Percentiles rank a stretch among this genome's conserved stretches.
Evolutionary conservation across 2,797 vertebrate genomes (phyloP).

Genomic region (Onychomys leucogaster): DNA sequence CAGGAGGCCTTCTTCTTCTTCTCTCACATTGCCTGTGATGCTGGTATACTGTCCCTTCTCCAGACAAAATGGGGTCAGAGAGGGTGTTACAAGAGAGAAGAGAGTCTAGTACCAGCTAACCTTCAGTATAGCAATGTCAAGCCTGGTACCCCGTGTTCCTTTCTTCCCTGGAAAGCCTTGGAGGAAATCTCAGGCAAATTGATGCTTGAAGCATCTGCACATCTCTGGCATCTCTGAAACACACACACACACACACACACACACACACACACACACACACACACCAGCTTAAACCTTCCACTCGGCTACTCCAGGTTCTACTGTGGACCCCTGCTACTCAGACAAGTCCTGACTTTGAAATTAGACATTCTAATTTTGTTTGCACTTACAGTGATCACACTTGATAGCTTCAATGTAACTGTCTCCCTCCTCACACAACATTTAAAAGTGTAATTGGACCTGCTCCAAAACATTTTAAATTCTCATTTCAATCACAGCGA

Average conservation of each 20-base stretch:
- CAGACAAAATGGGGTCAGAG: too few species aligned
- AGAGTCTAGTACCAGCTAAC: neutral
- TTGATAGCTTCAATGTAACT: neutral
- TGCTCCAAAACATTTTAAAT: neutral
- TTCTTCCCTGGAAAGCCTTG: neutral
- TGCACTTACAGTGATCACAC: neutral
- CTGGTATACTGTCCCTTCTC: neutral
- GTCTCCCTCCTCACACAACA: neutral
- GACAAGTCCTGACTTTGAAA: neutral
- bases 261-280: neutral
- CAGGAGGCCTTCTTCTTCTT: neutral
- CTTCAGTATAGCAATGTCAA: neutral
- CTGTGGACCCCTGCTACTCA: accelerated
- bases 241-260: neutral
- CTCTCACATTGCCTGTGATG: neutral
- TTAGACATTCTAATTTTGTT: neutral
- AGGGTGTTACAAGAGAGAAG: too few species aligned
- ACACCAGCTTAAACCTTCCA: too few species aligned
- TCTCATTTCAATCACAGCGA: neutral
- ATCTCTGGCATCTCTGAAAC: neutral
- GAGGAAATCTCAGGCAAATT: neutral
- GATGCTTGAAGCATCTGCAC: neutral
- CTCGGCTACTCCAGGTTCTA: neutral
- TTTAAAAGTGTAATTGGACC: conserved; percentile 22
- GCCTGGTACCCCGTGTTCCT: neutral